A percentile compares a stretch with the other conserved stretches of the same genome.
Conservation (phyloP, 2,797 vertebrate genomes). For the Manis pentadactyla region DNA sequence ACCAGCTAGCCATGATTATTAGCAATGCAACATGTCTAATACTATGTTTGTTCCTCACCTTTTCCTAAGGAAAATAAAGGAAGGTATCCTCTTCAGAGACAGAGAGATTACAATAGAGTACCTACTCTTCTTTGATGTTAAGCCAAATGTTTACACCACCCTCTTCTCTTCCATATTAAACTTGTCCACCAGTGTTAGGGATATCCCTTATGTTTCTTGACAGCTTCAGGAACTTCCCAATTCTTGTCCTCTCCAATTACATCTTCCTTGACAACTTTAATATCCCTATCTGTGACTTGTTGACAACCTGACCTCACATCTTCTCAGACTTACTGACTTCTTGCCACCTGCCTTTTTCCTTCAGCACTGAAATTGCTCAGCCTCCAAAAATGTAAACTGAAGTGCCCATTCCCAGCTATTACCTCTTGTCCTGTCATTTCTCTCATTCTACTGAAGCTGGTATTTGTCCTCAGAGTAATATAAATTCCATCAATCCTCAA, state of each 20-base stretch:
- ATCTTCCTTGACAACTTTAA: background rate
- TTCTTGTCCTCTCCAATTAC: background rate
- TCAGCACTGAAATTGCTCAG: background rate
- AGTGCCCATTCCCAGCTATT: background rate
- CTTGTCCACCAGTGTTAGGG: background rate
- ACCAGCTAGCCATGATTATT: background rate
- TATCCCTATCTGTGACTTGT: background rate
- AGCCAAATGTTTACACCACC: background rate
- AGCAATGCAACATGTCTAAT: background rate
- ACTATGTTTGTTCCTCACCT: background rate
- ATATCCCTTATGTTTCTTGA: background rate
- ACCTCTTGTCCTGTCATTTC: background rate
- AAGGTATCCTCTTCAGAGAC: background rate
- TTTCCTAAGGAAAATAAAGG: slow-evolving; percentile 20
- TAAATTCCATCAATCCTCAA: background rate
- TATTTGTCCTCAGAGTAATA: background rate
- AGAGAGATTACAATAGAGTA: background rate
- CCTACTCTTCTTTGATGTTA: background rate
- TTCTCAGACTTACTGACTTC: background rate
- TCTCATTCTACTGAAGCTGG: background rate
- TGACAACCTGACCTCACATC: background rate
- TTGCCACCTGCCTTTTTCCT: background rate
- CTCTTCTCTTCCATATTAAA: background rate
- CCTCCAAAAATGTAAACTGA: background rate
- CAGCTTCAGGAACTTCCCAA: background rate